Conservation (phyloP, 64 coral and sea anemone genomes). For the Dendronephthya gigantea region DNA sequence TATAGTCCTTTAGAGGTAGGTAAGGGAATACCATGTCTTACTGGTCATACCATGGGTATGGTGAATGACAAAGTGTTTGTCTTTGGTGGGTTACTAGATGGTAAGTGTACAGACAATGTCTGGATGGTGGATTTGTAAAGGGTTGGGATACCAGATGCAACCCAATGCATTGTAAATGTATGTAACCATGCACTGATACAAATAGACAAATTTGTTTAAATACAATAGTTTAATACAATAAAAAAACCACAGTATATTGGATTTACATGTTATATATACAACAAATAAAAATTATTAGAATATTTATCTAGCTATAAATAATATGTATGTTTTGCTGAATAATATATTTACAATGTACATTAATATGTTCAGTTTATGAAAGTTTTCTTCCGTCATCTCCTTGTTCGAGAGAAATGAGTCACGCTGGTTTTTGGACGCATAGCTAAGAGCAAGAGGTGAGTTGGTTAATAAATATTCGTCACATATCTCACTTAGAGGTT, state of each 20-base stretch:
- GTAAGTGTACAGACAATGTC: constrained; percentile 35
- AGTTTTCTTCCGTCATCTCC: background rate
- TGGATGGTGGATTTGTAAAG: constrained; percentile 10
- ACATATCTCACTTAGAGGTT: background rate
- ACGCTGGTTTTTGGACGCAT: constrained; percentile 13
- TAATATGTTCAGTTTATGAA: background rate
- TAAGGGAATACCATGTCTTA: constrained; percentile 50
- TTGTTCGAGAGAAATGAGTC: background rate
- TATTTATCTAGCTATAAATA: no score
- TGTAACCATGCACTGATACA: no score
- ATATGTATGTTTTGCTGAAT: no score
- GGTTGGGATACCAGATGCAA: no score
- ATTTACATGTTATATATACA: background rate
- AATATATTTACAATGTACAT: background rate
- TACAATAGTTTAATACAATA: no score
- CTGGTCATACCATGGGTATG: constrained; percentile 67
- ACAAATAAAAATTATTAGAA: no score
- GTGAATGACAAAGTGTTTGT: constrained; percentile 46
- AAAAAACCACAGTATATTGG: background rate
- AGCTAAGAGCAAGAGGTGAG: background rate
- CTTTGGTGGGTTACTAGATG: constrained; percentile 62
- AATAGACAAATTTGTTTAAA: no score
- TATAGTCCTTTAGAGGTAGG: constrained; percentile 9
- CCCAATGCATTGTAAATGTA: no score
- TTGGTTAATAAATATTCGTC: no score